Evolutionary conservation across 2,888 invertebrate species (phyloP).

Genomic region (Tanytarsus gracilentus): DNA sequence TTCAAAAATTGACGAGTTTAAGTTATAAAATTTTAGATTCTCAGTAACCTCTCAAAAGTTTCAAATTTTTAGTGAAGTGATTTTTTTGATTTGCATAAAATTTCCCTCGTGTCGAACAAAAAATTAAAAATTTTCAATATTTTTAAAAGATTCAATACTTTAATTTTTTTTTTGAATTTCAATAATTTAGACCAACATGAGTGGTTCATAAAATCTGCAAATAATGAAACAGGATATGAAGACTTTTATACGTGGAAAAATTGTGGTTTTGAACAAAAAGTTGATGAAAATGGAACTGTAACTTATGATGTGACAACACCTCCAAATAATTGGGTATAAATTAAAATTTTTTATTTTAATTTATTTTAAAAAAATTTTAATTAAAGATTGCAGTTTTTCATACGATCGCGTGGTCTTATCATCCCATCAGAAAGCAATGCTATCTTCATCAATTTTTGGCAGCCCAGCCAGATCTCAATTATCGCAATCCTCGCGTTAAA

Average conservation of each 20-base stretch:
- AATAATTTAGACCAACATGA: slow-evolving; percentile 64
- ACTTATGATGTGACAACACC: slow-evolving; percentile 37
- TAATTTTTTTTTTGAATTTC: too few species aligned
- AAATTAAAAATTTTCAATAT: too few species aligned
- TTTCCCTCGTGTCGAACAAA: too few species aligned
- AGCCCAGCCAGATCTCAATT: slow-evolving; percentile 76
- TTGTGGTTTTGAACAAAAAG: slow-evolving; percentile 31
- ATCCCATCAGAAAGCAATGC: slow-evolving; percentile 55
- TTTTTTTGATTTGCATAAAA: too few species aligned
- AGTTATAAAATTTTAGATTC: too few species aligned
- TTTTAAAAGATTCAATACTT: too few species aligned
- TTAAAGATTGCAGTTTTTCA: slow-evolving; percentile 48
- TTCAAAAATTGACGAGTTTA: not conserved
- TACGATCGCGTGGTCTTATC: slow-evolving; percentile 67
- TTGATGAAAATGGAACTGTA: slow-evolving; percentile 31
- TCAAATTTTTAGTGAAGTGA: too few species aligned
- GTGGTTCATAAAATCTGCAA: slow-evolving; percentile 65
- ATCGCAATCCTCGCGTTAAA: slow-evolving; percentile 57
- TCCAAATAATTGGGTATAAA: slow-evolving; percentile 60
- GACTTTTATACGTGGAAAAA: slow-evolving; percentile 69
- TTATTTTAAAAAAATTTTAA: slow-evolving; percentile 15
- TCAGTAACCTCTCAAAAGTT: too few species aligned
- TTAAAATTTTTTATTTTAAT: not conserved
- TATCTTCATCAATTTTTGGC: slow-evolving; percentile 71
- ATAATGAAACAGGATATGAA: slow-evolving; percentile 51